phyloP scores from a whole-genome alignment of 1,140 invertebrate genomes.

The Plodia interpunctella region DNA sequence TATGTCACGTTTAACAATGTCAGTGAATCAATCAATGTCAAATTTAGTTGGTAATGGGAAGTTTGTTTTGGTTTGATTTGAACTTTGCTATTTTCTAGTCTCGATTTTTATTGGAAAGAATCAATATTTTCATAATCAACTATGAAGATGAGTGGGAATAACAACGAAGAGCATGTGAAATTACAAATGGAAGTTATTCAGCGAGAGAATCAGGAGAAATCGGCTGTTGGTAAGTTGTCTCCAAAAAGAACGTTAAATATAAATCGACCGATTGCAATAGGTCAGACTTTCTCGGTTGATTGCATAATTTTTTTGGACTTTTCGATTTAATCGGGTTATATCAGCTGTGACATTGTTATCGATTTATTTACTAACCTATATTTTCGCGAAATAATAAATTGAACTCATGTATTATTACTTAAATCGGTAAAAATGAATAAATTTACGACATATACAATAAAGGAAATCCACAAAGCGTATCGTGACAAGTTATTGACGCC shows the following conservation, averaged over 20 bases:
- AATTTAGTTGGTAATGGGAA: too few relatives aligned
- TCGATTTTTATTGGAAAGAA: too few relatives aligned
- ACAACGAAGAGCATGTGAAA: slow-evolving; percentile 15
- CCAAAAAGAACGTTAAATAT: slow-evolving; percentile 16
- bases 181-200: slow-evolving; percentile 22
- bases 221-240: slow-evolving; percentile 30
- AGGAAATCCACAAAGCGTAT: slow-evolving; percentile 65
- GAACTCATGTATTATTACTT: not conserved
- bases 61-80: too few relatives aligned
- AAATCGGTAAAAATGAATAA: slow-evolving; percentile 56
- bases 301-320: not conserved
- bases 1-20: too few relatives aligned
- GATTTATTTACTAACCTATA: slow-evolving; percentile 20
- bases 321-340: not conserved
- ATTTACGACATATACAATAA: slow-evolving; percentile 59
- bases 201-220: slow-evolving; percentile 31
- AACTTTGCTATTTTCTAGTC: too few relatives aligned
- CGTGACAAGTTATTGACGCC: slow-evolving; percentile 62
- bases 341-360: slow-evolving; percentile 12
- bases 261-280: not conserved
- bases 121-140: not conserved
- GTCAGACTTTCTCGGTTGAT: not conserved
- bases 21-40: too few relatives aligned
- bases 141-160: slow-evolving; percentile 8
- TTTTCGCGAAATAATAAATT: not conserved